phyloP scores from a whole-genome alignment of 2,113 vertebrate species.

The Zosterops lateralis region DNA sequence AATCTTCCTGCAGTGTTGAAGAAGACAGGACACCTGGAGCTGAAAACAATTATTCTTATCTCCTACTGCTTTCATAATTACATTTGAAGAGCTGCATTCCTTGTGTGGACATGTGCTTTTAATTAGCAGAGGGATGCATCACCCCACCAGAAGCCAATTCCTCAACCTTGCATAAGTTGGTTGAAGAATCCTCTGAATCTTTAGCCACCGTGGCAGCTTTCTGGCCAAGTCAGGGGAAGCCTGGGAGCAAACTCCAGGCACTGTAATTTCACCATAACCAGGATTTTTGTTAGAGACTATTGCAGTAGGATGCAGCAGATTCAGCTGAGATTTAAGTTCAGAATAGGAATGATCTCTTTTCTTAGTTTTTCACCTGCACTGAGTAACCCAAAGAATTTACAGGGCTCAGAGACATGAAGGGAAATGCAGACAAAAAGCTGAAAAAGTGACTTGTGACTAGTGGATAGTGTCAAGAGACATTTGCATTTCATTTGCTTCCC shows the following conservation, averaged over 20 bases:
- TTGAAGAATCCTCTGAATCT: neutral
- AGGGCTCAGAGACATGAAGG: neutral
- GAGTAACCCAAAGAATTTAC: neutral
- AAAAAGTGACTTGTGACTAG: neutral
- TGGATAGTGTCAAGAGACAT: neutral
- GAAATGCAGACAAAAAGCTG: neutral
- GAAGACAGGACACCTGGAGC: slow-evolving; percentile 17
- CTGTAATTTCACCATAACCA: neutral
- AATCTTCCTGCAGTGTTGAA: neutral
- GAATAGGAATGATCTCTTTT: neutral
- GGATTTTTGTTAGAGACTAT: neutral
- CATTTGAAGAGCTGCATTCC: neutral
- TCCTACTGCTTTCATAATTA: slow-evolving; percentile 54
- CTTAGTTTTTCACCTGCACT: neutral
- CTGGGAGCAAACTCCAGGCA: neutral
- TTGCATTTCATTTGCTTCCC: neutral
- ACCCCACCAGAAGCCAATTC: neutral
- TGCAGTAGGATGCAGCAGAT: neutral
- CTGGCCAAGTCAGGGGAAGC: neutral
- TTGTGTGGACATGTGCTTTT: neutral
- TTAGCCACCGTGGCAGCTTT: neutral
- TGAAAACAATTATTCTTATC: slow-evolving; percentile 41
- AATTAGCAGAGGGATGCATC: neutral
- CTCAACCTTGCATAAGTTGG: neutral
- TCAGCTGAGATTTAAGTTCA: neutral